Conservation (phyloP, 2,113 vertebrate species). For the Callipepla californica region DNA sequence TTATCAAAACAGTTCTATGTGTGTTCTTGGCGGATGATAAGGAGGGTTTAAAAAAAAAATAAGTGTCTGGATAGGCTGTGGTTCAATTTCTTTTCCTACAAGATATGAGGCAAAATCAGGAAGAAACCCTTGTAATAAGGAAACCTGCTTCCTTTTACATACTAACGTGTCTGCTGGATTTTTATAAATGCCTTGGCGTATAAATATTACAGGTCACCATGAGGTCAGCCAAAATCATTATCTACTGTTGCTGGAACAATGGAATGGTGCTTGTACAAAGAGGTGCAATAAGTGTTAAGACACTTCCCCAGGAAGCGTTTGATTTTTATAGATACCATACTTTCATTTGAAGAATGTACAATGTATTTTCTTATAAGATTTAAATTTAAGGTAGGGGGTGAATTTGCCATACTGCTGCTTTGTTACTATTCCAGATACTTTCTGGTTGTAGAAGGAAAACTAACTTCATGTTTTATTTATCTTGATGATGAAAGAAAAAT, state of each 20-base stretch:
- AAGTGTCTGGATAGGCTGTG: not conserved
- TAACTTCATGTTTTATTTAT: not conserved
- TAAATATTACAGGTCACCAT: constrained; percentile 67
- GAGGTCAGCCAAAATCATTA: constrained; percentile 64
- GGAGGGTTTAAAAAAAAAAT: not conserved
- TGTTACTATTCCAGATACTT: not conserved
- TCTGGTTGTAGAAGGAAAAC: not conserved
- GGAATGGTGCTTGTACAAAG: constrained; percentile 42
- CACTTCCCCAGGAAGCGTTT: constrained; percentile 58
- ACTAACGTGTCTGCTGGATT: constrained; percentile 58
- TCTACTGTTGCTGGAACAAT: constrained; percentile 49
- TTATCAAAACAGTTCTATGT: not conserved
- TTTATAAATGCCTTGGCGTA: constrained; percentile 58
- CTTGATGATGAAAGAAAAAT: not conserved
- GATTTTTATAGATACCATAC: constrained; percentile 38
- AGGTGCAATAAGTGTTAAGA: constrained; percentile 31
- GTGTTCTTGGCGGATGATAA: not conserved
- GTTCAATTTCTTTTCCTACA: constrained; percentile 46
- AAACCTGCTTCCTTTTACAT: constrained; percentile 72
- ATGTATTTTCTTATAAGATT: not conserved
- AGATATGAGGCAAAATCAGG: constrained; percentile 63
- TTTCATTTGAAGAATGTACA: not conserved
- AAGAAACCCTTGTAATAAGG: constrained; percentile 76
- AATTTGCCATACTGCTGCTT: not conserved
- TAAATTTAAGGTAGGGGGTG: not conserved